A percentile compares a stretch with the other conserved stretches of the same genome.
phyloP scores from a whole-genome alignment of 2,113 vertebrate species.

The Cnemophilus loriae region DNA sequence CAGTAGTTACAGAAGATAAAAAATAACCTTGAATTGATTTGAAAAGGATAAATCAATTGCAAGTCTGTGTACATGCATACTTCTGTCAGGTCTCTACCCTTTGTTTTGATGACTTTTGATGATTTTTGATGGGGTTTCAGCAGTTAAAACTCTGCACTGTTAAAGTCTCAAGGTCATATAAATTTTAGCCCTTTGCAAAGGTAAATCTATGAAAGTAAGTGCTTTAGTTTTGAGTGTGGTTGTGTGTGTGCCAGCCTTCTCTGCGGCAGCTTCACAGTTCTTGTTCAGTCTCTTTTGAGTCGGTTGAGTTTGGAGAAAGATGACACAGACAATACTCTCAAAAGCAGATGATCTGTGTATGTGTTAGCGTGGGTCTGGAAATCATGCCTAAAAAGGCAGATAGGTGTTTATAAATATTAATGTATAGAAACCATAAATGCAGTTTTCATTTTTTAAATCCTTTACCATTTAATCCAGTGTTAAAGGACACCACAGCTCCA shows the following conservation, averaged over 20 bases:
- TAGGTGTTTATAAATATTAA: background rate
- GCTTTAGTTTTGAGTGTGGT: background rate
- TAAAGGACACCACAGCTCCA: background rate
- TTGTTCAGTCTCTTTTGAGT: background rate
- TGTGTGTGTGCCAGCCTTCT: background rate
- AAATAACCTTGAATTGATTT: background rate
- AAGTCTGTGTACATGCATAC: background rate
- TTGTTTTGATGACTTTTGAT: background rate
- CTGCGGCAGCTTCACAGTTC: background rate
- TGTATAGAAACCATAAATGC: background rate
- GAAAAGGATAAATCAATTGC: background rate
- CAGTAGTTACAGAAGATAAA: background rate
- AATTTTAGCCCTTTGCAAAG: background rate
- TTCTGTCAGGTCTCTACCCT: rapidly evolving
- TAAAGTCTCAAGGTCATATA: background rate
- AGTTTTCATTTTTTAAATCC: background rate
- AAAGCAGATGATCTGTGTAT: background rate
- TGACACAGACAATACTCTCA: background rate
- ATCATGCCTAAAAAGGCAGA: background rate
- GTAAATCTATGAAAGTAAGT: background rate
- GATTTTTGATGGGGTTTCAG: background rate
- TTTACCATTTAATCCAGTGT: background rate
- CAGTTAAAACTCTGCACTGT: background rate
- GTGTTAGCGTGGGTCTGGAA: background rate
- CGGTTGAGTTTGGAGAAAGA: background rate